Evolutionary conservation across 2,113 vertebrate genomes (phyloP), one percentile per base, ranked within the genome.

Genomic region (Takifugu bimaculatus): DNA sequence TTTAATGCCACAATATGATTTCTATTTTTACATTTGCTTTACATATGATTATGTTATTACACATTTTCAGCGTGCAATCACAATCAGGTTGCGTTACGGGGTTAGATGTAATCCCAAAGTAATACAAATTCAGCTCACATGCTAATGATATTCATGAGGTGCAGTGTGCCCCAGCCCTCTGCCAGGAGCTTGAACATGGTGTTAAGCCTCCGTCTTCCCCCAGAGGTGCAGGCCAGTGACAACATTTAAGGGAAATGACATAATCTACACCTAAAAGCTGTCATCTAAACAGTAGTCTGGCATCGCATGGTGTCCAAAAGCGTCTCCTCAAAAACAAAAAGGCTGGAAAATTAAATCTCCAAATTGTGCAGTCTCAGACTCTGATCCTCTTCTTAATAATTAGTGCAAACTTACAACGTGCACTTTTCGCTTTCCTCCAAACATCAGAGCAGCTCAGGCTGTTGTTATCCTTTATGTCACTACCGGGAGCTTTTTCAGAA

Each of bases 91-190:
- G 81, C 71, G 80, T 81, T 89, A 79, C 75, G 74, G 78, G 83
- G 79, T 81, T 86, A 85, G 78, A 71, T 88, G 85, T 88, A 87
- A 88, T 89, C 86, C 80, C 66, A 68, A 84, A 79, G 84, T 85
- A 84, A 87, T 85, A 86, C 78, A 85, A 84, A 88, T 85, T 75
- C 82, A 75, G 82, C 74, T 83, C 72, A 48, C 55, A 20, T 39
- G 74, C 61, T 90, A 90, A 91, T 91, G 83, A 86, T 88, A 91
- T 91, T 91, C 89, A 91, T 90, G 87, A 86, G 77, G 68, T 83
- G 60, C 69, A 44, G 71, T 10, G 58, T 81, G 72, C 70, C 81
- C 76, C 68, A 50, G 85, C 28, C 73, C 78, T 79, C 67, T 82
- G 75, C 70, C 78, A 79, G 60, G 81, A 84, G 79, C 76, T 80